These are phyloP conservation scores for Eucriotettix oculatus DNA, from an alignment of 2,888 invertebrate species.

Conservation along the genomic window DNA sequence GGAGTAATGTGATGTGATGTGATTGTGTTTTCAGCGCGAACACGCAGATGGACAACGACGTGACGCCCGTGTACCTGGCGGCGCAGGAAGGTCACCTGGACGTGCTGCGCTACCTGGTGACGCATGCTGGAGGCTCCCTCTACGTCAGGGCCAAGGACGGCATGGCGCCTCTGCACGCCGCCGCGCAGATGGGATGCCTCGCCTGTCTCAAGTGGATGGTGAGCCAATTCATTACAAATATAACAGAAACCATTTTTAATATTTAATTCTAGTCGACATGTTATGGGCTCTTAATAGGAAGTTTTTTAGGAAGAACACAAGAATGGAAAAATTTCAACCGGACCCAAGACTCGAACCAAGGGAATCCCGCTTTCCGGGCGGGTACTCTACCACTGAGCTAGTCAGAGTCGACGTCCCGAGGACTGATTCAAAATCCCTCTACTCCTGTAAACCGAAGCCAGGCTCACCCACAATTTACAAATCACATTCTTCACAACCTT, in stretches of 20 bases:
- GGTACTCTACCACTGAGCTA: too few relatives aligned
- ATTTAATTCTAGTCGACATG: background rate
- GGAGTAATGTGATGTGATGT: too few relatives aligned
- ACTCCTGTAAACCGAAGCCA: too few relatives aligned
- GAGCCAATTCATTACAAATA: constrained; percentile 20
- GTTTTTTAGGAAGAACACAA: too few relatives aligned
- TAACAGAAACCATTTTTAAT: background rate
- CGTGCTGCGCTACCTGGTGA: constrained; percentile 67
- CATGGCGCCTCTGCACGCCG: constrained; percentile 80
- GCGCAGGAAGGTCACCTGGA: constrained; percentile 80
- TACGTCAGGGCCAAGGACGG: constrained; percentile 76
- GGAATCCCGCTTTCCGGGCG: too few relatives aligned
- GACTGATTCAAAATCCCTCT: too few relatives aligned
- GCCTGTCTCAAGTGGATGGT: constrained; percentile 85
- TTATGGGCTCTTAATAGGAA: too few relatives aligned
- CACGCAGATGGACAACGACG: constrained; percentile 84
- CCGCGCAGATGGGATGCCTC: constrained; percentile 76
- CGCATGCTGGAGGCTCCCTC: constrained; percentile 66
- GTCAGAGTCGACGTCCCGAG: too few relatives aligned
- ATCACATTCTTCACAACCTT: too few relatives aligned
- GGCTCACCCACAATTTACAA: too few relatives aligned
- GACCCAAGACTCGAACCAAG: too few relatives aligned
- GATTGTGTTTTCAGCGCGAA: constrained; percentile 71
- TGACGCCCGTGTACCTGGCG: constrained; percentile 75
- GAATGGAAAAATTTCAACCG: too few relatives aligned